Evolutionary conservation across 1,140 invertebrate species (phyloP).

Genomic region (Eupristina koningsbergeri): DNA sequence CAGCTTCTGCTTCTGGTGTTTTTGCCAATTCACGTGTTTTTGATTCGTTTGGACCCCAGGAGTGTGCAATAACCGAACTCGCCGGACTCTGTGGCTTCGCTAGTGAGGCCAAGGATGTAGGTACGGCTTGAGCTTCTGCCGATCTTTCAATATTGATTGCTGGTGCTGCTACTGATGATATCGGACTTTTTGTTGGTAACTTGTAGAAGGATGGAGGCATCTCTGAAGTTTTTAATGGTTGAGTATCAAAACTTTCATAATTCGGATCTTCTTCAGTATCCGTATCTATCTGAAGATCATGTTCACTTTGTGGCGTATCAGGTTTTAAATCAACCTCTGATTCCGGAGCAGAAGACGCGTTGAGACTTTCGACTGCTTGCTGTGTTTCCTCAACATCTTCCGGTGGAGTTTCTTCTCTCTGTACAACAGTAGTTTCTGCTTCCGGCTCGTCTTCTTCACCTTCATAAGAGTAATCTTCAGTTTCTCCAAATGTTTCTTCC

Average conservation of each 20-base stretch:
- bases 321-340: slow-evolving; percentile 84
- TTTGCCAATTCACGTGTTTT: slow-evolving; percentile 53
- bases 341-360: slow-evolving; percentile 74
- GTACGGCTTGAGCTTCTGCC: slow-evolving; percentile 58
- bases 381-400: slow-evolving; percentile 85
- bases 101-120: slow-evolving; percentile 43
- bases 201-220: slow-evolving; percentile 70
- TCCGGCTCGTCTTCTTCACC: slow-evolving; percentile 67
- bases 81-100: slow-evolving; percentile 59
- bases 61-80: slow-evolving; percentile 64
- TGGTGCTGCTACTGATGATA: slow-evolving; percentile 13
- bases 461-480: slow-evolving; percentile 75
- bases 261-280: slow-evolving; percentile 84
- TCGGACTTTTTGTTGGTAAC: slow-evolving; percentile 63
- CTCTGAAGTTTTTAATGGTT: slow-evolving; percentile 72
- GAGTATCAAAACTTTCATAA: slow-evolving; percentile 73
- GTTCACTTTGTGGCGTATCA: slow-evolving; percentile 87
- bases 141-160: slow-evolving; percentile 60
- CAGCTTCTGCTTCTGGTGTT: slow-evolving; percentile 54
- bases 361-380: slow-evolving; percentile 83
- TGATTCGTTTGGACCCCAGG: slow-evolving; percentile 63
- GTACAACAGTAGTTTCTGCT: not conserved
- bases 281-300: slow-evolving; percentile 88
- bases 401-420: slow-evolving; percentile 60
- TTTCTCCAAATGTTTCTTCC: slow-evolving; percentile 85